Percentiles rank a stretch among this genome's conserved stretches.
These are phyloP conservation scores for Rosalia funebris DNA, from an alignment of 2,888 invertebrate genomes.

Conservation along the genomic window DNA sequence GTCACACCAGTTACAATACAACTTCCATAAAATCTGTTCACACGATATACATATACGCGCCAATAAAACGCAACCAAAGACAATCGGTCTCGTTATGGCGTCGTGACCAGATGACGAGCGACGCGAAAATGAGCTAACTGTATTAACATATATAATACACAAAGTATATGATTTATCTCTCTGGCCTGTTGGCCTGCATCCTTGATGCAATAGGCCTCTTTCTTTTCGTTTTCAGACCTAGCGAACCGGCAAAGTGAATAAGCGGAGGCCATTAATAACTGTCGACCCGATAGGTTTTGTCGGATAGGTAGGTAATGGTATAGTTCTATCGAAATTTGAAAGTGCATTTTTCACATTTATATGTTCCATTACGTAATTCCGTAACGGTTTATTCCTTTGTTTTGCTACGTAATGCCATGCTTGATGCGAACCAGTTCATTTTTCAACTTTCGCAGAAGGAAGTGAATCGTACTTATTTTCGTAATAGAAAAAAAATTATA, in stretches of 20 bases:
- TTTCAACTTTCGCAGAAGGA: no score
- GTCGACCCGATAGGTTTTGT: background rate
- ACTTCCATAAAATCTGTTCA: background rate
- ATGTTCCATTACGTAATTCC: no score
- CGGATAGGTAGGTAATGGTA: background rate
- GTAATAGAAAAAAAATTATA: no score
- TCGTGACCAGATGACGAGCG: background rate
- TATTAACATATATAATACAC: conserved; percentile 2
- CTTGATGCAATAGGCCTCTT: background rate
- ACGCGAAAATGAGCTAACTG: conserved; percentile 2
- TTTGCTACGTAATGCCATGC: no score
- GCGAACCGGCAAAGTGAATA: background rate
- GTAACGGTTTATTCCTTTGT: no score
- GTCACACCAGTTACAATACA: background rate
- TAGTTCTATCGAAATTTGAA: conserved; percentile 5
- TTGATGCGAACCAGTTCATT: no score
- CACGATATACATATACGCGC: background rate
- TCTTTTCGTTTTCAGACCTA: background rate
- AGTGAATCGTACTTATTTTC: no score
- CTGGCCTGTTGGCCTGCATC: conserved; percentile 3
- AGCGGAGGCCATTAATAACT: background rate
- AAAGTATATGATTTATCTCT: background rate
- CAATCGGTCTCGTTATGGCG: background rate
- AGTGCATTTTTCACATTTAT: background rate
- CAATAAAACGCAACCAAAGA: background rate